phyloP scores from a whole-genome alignment of 2,888 invertebrate species.

The Strigamia maritima region DNA sequence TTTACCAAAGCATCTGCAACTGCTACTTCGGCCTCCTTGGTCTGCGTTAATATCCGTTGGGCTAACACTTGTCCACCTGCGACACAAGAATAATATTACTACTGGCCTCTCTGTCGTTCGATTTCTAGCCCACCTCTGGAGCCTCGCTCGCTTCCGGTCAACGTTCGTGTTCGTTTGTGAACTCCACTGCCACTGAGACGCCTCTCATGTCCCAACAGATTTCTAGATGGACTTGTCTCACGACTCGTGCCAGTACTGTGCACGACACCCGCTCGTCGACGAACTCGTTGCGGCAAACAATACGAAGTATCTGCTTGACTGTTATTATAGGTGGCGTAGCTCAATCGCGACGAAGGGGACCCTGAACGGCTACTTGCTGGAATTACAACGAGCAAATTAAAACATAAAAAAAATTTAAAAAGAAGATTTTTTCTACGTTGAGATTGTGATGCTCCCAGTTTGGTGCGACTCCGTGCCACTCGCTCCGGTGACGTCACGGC shows the following conservation, averaged over 20 bases:
- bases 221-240: constrained; percentile 52
- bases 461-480: constrained; percentile 58
- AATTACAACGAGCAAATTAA: constrained; percentile 44
- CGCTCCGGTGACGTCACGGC: constrained; percentile 62
- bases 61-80: constrained; percentile 56
- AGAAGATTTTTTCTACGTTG: constrained; percentile 65
- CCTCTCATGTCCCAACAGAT: constrained; percentile 49
- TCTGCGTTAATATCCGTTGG: constrained; percentile 78
- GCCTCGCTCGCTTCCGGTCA: constrained; percentile 39
- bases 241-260: constrained; percentile 54
- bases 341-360: constrained; percentile 82
- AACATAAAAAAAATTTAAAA: neutral
- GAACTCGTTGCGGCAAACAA: constrained; percentile 45
- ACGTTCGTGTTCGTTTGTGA: constrained; percentile 37
- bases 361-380: constrained; percentile 88
- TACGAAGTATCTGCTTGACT: constrained; percentile 44
- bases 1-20: constrained; percentile 67
- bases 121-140: neutral
- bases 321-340: constrained; percentile 65
- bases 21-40: constrained; percentile 80
- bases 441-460: constrained; percentile 80
- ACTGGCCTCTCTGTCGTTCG: too few relatives aligned
- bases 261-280: constrained; percentile 49
- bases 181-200: constrained; percentile 48
- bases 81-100: neutral